phyloP scores from a whole-genome alignment of 2,888 invertebrate genomes.

The Cenopis cana region DNA sequence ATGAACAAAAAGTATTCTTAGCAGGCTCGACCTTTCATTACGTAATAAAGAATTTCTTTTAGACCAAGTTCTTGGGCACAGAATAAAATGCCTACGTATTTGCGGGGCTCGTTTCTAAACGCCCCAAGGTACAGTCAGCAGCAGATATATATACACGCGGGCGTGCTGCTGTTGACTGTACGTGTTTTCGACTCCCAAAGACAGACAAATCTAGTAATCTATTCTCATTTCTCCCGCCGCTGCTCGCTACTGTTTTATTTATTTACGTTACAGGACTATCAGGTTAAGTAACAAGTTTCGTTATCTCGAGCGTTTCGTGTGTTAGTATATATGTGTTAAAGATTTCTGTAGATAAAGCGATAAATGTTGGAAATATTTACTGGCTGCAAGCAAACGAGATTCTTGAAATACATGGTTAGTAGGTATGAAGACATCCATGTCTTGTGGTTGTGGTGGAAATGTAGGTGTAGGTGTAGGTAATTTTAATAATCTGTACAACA shows the following conservation, averaged over 20 bases:
- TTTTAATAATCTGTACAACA: too few species aligned
- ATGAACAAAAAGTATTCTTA: neutral
- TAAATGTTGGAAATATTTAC: conserved; percentile 31
- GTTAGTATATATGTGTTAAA: conserved; percentile 26
- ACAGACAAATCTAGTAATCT: conserved; percentile 34
- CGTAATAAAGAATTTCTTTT: conserved; percentile 20
- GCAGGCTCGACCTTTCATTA: conserved; percentile 5
- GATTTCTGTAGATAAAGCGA: conserved; percentile 31
- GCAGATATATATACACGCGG: too few species aligned
- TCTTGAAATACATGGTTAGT: conserved; percentile 28
- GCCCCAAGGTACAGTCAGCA: too few species aligned
- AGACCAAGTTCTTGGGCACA: conserved; percentile 15
- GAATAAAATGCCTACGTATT: conserved; percentile 21
- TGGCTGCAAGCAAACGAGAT: conserved; percentile 20
- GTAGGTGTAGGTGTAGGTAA: too few species aligned
- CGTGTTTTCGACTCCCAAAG: conserved; percentile 20
- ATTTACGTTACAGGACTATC: conserved; percentile 38
- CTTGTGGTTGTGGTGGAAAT: neutral
- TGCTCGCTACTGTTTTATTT: conserved; percentile 31
- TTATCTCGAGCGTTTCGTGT: conserved; percentile 39
- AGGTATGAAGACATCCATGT: conserved; percentile 9
- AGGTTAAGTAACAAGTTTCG: conserved; percentile 40
- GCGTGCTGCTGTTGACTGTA: too few species aligned
- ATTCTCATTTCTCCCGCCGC: too few species aligned
- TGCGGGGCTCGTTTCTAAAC: conserved; percentile 1